phyloP scores from a whole-genome alignment of 2,113 vertebrate species.

The Chloroceryle aenea region DNA sequence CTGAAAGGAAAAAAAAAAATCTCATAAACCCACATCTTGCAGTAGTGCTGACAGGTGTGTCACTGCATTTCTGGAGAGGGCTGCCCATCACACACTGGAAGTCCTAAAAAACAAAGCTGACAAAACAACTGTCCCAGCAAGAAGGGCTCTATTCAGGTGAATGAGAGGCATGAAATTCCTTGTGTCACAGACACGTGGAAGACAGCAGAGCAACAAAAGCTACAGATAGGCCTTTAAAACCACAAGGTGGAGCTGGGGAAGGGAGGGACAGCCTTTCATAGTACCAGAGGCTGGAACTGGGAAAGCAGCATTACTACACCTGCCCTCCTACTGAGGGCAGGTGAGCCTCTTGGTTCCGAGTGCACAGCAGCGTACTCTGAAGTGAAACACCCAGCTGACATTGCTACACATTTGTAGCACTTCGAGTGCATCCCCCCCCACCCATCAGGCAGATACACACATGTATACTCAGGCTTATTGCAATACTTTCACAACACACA shows the following conservation, averaged over 20 bases:
- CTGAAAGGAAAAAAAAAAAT: neutral
- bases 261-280: neutral
- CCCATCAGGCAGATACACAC: accelerated
- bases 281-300: neutral
- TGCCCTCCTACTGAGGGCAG: neutral
- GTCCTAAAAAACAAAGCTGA: neutral
- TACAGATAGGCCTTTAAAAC: neutral
- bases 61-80: neutral
- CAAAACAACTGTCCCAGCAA: neutral
- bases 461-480: neutral
- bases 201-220: neutral
- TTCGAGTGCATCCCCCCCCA: accelerated
- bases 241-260: neutral
- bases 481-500: neutral
- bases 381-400: neutral
- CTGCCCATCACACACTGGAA: neutral
- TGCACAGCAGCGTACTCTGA: neutral
- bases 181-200: accelerated
- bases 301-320: neutral
- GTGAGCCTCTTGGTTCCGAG: neutral
- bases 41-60: neutral
- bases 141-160: neutral
- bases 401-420: neutral
- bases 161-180: neutral
- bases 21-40: neutral